phyloP scores from a whole-genome alignment of 2,888 invertebrate genomes.

The Dyspetes luteomarginatus region DNA sequence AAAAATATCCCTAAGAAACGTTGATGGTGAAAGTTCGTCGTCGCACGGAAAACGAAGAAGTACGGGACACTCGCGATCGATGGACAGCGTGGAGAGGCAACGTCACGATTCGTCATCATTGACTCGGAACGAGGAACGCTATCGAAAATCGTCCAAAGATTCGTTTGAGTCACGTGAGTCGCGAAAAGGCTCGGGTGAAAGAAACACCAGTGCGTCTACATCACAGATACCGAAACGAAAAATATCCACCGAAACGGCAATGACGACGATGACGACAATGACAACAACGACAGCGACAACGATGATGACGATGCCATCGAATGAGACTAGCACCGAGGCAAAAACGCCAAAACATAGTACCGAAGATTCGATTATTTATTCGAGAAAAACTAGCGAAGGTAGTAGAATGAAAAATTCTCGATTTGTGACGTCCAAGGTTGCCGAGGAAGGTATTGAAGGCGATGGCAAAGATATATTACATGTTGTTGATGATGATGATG shows the following conservation, averaged over 20 bases:
- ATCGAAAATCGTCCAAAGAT: conserved; percentile 64
- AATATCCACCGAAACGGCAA: conserved; percentile 58
- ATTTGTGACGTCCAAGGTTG: conserved; percentile 80
- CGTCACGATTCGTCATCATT: conserved; percentile 23
- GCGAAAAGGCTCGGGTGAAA: conserved; percentile 51
- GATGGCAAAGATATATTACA: conserved; percentile 69
- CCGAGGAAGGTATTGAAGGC: conserved; percentile 72
- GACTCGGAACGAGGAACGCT: conserved; percentile 47
- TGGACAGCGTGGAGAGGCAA: conserved; percentile 50
- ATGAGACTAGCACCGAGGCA: neutral
- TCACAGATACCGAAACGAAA: conserved; percentile 63
- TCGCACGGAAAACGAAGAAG: conserved; percentile 55
- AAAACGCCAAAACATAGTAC: conserved; percentile 1
- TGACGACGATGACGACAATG: neutral
- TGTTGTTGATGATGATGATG: conserved; percentile 59
- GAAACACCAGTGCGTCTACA: conserved; percentile 8
- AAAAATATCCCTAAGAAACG: conserved; percentile 61
- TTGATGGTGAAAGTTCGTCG: conserved; percentile 53
- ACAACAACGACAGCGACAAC: no score
- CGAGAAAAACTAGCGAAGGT: conserved; percentile 51
- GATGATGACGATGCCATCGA: conserved; percentile 1
- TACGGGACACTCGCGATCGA: conserved; percentile 49
- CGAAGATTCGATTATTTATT: neutral
- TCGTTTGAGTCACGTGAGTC: conserved; percentile 46
- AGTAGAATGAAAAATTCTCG: conserved; percentile 76